phyloP scores from a whole-genome alignment of 2,888 invertebrate genomes.

The Hydrotaea diabolus region DNA sequence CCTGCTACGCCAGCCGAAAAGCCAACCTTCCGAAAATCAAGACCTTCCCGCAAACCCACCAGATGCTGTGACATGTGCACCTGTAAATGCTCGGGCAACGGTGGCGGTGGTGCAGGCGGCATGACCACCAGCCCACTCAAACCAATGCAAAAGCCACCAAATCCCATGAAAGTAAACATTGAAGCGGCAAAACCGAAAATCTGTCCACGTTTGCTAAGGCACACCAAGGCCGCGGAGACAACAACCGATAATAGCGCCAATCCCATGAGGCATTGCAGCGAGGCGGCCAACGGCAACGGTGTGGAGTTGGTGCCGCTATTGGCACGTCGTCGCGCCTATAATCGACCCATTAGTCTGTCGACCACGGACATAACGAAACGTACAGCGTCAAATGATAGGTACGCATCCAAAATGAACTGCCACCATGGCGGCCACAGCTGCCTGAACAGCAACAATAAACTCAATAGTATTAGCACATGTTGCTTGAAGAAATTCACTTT shows the following conservation, averaged over 20 bases:
- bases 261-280: conserved; percentile 51
- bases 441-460: conserved; percentile 68
- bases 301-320: conserved; percentile 89
- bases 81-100: conserved; percentile 76
- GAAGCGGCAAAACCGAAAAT: conserved; percentile 69
- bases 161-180: conserved; percentile 66
- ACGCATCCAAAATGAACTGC: conserved; percentile 74
- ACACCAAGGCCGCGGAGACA: conserved; percentile 61
- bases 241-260: conserved; percentile 66
- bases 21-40: conserved; percentile 76
- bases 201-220: conserved; percentile 73
- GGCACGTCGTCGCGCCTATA: conserved; percentile 84
- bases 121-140: conserved; percentile 70
- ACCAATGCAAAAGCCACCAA: conserved; percentile 61
- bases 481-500: conserved; percentile 81
- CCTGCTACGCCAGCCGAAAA: conserved; percentile 78
- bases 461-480: conserved; percentile 71
- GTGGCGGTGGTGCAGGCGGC: conserved; percentile 22
- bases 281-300: conserved; percentile 83
- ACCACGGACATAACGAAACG: conserved; percentile 83
- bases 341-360: conserved; percentile 82
- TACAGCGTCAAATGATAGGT: conserved; percentile 80
- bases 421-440: conserved; percentile 64
- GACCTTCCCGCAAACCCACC: conserved; percentile 72
- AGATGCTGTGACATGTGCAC: conserved; percentile 78